These are phyloP conservation scores for Platycercus adscitus DNA, from an alignment of 2,113 vertebrate species.

Conservation along the genomic window DNA sequence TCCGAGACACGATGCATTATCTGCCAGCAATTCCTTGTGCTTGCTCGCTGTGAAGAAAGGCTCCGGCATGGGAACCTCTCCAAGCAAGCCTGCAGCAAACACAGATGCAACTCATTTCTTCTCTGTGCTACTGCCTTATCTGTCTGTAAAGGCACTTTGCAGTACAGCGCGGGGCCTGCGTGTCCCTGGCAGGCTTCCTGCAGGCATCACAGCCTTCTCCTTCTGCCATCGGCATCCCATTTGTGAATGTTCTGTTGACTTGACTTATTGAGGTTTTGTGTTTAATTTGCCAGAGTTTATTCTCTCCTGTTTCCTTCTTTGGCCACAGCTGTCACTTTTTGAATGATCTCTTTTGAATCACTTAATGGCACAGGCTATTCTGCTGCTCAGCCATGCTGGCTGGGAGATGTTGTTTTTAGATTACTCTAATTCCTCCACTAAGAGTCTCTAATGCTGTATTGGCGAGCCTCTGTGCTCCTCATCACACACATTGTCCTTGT, in stretches of 20 bases:
- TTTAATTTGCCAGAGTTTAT: not conserved
- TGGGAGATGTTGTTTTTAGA: not conserved
- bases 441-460: not conserved
- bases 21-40: not conserved
- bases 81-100: not conserved
- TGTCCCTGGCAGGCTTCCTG: not conserved
- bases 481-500: not conserved
- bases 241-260: not conserved
- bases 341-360: not conserved
- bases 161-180: not conserved
- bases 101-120: not conserved
- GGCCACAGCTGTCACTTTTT: not conserved
- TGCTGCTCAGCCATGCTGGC: not conserved
- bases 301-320: constrained; percentile 15
- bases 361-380: not conserved
- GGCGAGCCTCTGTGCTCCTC: not conserved
- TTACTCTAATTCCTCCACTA: not conserved
- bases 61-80: not conserved
- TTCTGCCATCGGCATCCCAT: fast-evolving
- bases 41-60: not conserved
- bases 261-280: not conserved
- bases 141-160: not conserved
- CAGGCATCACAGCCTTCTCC: not conserved
- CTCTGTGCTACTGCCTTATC: not conserved
- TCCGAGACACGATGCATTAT: not conserved